Conservation (phyloP, 2,888 invertebrate species). For the Chironomus tentans region DNA sequence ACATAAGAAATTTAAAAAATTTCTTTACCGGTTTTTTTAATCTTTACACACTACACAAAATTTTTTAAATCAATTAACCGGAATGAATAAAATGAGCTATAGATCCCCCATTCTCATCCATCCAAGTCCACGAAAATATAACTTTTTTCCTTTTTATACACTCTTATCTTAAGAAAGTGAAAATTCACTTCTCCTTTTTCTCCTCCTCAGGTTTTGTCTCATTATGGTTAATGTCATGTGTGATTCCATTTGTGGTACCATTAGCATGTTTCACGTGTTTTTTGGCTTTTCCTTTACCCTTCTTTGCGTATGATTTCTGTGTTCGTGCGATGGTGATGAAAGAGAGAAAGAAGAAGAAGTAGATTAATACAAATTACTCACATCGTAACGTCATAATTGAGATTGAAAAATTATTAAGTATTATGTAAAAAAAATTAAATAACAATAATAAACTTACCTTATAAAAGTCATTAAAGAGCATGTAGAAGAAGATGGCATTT, state of each 20-base stretch:
- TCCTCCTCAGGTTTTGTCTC: conserved; percentile 47
- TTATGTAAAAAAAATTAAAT: background rate
- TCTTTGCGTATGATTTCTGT: conserved; percentile 26
- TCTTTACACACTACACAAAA: too few species aligned
- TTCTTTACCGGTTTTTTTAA: too few species aligned
- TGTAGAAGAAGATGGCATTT: conserved; percentile 87
- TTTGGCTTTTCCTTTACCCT: background rate
- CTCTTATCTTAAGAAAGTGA: background rate
- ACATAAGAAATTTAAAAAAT: too few species aligned
- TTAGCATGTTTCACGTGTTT: conserved; percentile 28
- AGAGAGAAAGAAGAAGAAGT: background rate
- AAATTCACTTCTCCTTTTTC: conserved; percentile 44
- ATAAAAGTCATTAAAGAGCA: conserved; percentile 87
- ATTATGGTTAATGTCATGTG: conserved; percentile 30
- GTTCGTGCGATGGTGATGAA: background rate
- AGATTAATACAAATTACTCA: background rate
- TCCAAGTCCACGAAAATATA: too few species aligned
- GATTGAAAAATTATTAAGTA: background rate
- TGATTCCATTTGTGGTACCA: conserved; percentile 32
- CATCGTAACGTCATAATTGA: too few species aligned
- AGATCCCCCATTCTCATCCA: too few species aligned
- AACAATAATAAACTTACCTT: conserved; percentile 38
- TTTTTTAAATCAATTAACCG: too few species aligned
- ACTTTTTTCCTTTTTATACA: background rate
- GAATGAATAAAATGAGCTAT: too few species aligned